Evolutionary conservation across 2,797 vertebrate genomes (phyloP), one percentile per base, ranked within the genome.

Genomic region (Alauda arvensis): DNA sequence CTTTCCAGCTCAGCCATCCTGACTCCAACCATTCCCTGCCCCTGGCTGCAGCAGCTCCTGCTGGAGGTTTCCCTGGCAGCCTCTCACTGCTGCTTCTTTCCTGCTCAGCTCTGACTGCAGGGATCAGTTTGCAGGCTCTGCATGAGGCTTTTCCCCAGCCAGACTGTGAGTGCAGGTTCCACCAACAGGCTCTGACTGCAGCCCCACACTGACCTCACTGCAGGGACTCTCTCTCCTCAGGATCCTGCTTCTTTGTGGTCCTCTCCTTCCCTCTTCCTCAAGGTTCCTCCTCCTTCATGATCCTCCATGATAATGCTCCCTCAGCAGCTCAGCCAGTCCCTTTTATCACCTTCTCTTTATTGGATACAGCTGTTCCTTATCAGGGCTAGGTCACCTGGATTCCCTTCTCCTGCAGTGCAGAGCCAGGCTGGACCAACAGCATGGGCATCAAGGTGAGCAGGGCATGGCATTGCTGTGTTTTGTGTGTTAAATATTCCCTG

Each of bases 341-440:
- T 57, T 39, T 59, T 9, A 18, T 39, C 34, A 7, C 34, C n/a
- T 39, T 4, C 18, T 1, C 56, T 37, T 57, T 37, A 18, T 14
- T 59, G 34, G 56, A 1, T 28, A 13, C 16, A 57, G 10, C 24
- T 57, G 33, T 18, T 23, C 12, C 33, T 37, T 11, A 26, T 37
- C 12, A 37, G 33, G 33, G 42, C 6, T 2, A 28, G 34, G 8
- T 9, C 34, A 28, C 25, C 56, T 39, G 34, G 9, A 19, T 39
- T 19, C 56, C 56, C 34, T 59, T 39, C 25, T 28, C 56, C 25
- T 37, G 18, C 33, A 18, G 25, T 96, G 94, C 96, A 92, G 90
- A 67, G 93, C 94, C 91, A 56, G 51, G 37, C 52, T 78, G 67
- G 53, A 75, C 60, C 75, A 90, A 60, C 88, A 71, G 51, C 1